phyloP scores from a whole-genome alignment of 2,888 invertebrate genomes.

The Erebia ligea region DNA sequence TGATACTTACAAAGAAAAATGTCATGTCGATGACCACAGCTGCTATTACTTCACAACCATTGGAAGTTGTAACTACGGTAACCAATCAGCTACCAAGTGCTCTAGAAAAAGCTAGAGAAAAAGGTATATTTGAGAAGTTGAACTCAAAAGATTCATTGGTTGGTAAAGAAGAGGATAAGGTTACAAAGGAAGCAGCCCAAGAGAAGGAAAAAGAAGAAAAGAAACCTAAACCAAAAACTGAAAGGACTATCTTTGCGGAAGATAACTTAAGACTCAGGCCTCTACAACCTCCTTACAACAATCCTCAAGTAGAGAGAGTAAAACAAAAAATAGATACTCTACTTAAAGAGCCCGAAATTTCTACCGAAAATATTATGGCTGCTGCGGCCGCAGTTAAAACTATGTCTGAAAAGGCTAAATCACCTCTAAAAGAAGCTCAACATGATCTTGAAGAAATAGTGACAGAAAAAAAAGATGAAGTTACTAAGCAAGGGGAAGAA shows the following conservation, averaged over 20 bases:
- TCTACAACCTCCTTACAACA: constrained; percentile 74
- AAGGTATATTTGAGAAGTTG: constrained; percentile 72
- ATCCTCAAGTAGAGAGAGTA: constrained; percentile 76
- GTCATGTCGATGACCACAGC: constrained; percentile 84
- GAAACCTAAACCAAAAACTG: constrained; percentile 53
- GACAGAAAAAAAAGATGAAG: constrained; percentile 59
- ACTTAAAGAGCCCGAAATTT: constrained; percentile 76
- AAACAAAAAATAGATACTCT: constrained; percentile 78
- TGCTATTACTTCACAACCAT: constrained; percentile 81
- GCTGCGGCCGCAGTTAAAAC: constrained; percentile 54
- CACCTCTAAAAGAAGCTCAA: constrained; percentile 57
- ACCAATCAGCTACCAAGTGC: constrained; percentile 79
- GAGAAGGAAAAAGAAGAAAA: constrained; percentile 58
- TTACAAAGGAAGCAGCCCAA: constrained; percentile 47
- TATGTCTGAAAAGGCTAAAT: constrained; percentile 58
- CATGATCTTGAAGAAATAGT: constrained; percentile 56
- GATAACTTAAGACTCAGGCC: constrained; percentile 70
- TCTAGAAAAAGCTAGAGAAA: constrained; percentile 79
- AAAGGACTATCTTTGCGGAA: constrained; percentile 58
- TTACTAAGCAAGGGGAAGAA: constrained; percentile 60
- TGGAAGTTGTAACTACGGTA: constrained; percentile 80
- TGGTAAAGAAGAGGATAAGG: constrained; percentile 61
- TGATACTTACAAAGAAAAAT: constrained; percentile 76
- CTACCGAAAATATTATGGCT: constrained; percentile 70
- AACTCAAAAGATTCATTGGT: constrained; percentile 75